Evolutionary conservation across 2,797 vertebrate genomes (phyloP), one percentile per base, ranked within the genome.

Genomic region (Fratercula arctica): DNA sequence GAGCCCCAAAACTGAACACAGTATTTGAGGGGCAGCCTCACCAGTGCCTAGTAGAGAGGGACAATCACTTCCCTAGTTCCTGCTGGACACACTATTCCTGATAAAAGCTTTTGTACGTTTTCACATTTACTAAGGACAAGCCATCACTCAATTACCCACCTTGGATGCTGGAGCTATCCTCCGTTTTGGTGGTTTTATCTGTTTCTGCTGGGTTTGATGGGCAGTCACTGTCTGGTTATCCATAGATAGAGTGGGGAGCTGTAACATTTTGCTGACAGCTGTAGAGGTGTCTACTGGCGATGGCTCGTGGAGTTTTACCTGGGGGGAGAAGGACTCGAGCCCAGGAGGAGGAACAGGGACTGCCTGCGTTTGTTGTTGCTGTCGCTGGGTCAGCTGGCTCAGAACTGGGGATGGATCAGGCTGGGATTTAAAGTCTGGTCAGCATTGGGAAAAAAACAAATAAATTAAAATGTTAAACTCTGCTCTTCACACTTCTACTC

Each of bases 371-470:
- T 98, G 98, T 6, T 98, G 98, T 11, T 98, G 97, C 95, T 99
- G 99, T 94, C 98, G 98, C 94, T 99, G 99, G 61, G 98, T 98
- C 94, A 99, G 96, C 86, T 99, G 99, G 98, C 99, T 99, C 97
- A 99, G 98, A 96, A 99, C 98, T 59, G 99, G 99, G 48, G 99
- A 99, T n/a, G 99, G 99, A 93, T 99, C 99, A 64, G 99, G 99
- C 95, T 99, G 99, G 95, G 99, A 98, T 90, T 99, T 98, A 97
- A 99, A 99, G 97, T 99, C 99, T 98, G 98, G 67, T 29, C 89
- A 73, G 69, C 7, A 6, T 56, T 21, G 69, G 56, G 74, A 23
- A 59, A 63, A 95, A 94, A 93, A 77, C 10, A 90, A 89, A 46
- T 20, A 80, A 81, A 91, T 82, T 43, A 33, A 88, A 87, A 20